Base-by-base conservation (phyloP, 2,888 invertebrate species). In the Furcula furcula region DNA sequence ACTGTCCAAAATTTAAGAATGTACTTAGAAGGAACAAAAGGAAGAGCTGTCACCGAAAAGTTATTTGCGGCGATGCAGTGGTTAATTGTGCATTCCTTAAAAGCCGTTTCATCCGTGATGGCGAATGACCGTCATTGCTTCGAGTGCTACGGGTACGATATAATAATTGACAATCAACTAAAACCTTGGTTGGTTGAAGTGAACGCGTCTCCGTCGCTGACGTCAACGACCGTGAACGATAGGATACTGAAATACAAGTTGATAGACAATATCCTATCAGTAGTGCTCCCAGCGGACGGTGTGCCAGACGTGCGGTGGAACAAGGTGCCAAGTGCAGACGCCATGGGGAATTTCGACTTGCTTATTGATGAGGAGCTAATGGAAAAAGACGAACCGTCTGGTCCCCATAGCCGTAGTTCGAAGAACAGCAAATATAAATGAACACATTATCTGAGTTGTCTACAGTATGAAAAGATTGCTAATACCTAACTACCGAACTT, bases 181-280 rank as follows among this genome's bases (percentile, higher is more conserved):
- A 98, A 98, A 71, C 98, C 98, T 0, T 98, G 97, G 97, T 84
- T 97, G 7, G 95, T 97, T 32, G 97, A 97, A 89, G 96, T 97
- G n/a, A 98, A 98, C 71, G 97, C 98, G 1, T 98, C 98, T 0
- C 98, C 98, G 0, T 97, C 98, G 0, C 78, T 98, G 42, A 96
- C 97, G 1, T 96, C 98, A 0, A 98, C 98, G 0, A 98, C 98
- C 0, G 95, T 95, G 0, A 97, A 97, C 65, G 98, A 98, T 79
- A 90, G 98, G 53, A 97, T 97, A 65, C 90, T 98, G 60, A 98
- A 98, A 72, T 95, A 97, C 66, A 97, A 97, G 82, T 87, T 98
- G 28, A 95, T 98, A 50, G 97, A 97, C 70, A 97, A 98, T 74
- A 95, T 98, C 54, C 89, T 98, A 55, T 95, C 96, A 4, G 93